Evolutionary conservation across 2,888 invertebrate genomes (phyloP).

Genomic region (Pristionchus fissidentatus): DNA sequence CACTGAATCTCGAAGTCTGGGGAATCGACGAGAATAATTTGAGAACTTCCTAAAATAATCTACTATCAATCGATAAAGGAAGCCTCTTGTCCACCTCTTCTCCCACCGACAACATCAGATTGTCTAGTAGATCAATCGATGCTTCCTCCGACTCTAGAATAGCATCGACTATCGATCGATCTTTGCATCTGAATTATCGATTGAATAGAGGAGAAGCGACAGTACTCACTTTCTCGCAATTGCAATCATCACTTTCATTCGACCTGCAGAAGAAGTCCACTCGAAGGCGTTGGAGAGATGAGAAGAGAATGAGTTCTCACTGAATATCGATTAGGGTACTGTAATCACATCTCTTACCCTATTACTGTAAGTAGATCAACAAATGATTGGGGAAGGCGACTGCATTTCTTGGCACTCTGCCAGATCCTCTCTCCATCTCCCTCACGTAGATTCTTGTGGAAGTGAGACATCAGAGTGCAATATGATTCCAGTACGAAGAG

Average conservation of each 20-base stretch:
- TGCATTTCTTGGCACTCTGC: constrained; percentile 12
- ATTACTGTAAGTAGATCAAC: constrained; percentile 27
- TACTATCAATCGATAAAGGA: neutral
- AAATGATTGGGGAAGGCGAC: neutral
- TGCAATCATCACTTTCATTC: constrained; percentile 38
- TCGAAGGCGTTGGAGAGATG: neutral
- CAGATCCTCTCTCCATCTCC: neutral
- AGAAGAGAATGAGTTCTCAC: neutral
- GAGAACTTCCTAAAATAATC: neutral
- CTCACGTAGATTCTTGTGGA: neutral
- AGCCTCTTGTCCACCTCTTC: neutral
- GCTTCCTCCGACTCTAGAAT: neutral
- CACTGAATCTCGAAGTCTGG: neutral
- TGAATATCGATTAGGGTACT: neutral
- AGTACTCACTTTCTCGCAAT: constrained; percentile 22
- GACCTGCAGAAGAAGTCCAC: neutral
- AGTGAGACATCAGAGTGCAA: neutral
- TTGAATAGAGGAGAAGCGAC: neutral
- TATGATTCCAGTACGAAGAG: constrained; percentile 34
- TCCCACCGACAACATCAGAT: neutral
- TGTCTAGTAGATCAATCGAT: constrained; percentile 17
- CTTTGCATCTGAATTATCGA: neutral
- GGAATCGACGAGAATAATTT: constrained; percentile 11
- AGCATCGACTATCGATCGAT: neutral
- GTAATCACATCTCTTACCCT: constrained; percentile 15